These are phyloP conservation scores for Vulpes lagopus DNA, from an alignment of 2,113 vertebrate species.

Conservation along the genomic window DNA sequence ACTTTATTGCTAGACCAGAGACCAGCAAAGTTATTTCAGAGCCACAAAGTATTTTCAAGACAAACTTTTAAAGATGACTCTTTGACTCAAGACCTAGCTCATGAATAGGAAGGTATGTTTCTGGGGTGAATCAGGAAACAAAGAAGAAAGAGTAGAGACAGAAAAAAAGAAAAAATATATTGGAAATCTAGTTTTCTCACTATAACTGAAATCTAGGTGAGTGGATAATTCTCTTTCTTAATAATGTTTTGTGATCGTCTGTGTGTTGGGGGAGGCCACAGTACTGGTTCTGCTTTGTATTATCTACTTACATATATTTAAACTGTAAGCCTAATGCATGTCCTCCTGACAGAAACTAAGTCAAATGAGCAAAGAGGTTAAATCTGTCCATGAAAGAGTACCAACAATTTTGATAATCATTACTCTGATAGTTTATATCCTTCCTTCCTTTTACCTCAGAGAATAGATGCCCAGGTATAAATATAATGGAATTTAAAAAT, in stretches of 20 bases:
- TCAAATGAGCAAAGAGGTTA: slow-evolving; percentile 48
- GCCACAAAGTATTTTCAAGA: neutral
- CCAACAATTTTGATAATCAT: slow-evolving; percentile 23
- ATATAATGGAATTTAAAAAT: slow-evolving; percentile 65
- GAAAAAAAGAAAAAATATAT: neutral
- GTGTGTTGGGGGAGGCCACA: neutral
- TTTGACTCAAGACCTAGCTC: neutral
- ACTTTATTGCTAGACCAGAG: neutral
- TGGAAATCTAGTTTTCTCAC: neutral
- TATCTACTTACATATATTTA: neutral
- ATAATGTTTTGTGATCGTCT: neutral
- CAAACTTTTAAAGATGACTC: neutral
- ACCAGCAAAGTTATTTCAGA: neutral
- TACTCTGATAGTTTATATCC: slow-evolving; percentile 68
- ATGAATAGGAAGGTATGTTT: neutral
- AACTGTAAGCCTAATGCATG: neutral
- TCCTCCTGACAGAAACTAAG: neutral
- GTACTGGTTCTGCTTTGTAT: neutral
- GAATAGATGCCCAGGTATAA: slow-evolving; percentile 60
- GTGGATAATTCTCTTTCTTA: neutral
- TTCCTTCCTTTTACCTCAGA: slow-evolving; percentile 27
- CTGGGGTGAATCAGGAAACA: neutral
- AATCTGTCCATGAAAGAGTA: slow-evolving; percentile 28
- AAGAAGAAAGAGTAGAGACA: neutral
- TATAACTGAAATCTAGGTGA: neutral